A percentile compares a stretch with the other conserved stretches of the same genome.
phyloP scores from a whole-genome alignment of 2,113 vertebrate genomes.

The Mustela nigripes region DNA sequence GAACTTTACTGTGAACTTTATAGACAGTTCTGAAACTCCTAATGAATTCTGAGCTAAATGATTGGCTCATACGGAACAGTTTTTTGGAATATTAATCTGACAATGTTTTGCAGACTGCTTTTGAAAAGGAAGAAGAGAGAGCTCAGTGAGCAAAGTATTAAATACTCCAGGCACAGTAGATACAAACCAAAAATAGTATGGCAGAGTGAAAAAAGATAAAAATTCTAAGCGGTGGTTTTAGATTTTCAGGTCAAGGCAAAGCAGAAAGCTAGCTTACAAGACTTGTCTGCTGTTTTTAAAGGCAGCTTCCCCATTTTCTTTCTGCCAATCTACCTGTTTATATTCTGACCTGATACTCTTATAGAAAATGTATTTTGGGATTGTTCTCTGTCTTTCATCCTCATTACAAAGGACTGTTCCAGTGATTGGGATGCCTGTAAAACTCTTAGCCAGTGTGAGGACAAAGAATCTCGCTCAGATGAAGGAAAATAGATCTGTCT shows the following conservation, averaged over 20 bases:
- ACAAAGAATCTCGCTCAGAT: not conserved
- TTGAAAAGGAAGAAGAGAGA: slow-evolving; percentile 45
- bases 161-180: slow-evolving; percentile 23
- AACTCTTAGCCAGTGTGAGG: not conserved
- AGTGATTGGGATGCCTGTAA: not conserved
- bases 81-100: slow-evolving; percentile 30
- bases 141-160: slow-evolving; percentile 10
- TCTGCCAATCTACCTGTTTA: not conserved
- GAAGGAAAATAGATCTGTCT: not conserved
- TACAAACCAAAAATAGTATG: slow-evolving; percentile 39
- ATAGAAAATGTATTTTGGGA: slow-evolving; percentile 60
- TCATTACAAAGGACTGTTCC: slow-evolving; percentile 50
- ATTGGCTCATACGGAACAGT: not conserved
- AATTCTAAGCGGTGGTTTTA: slow-evolving; percentile 33
- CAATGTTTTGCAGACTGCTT: not conserved
- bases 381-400: slow-evolving; percentile 55
- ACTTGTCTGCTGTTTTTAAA: slow-evolving; percentile 35
- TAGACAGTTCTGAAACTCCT: not conserved
- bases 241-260: slow-evolving; percentile 38
- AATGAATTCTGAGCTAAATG: not conserved
- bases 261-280: not conserved
- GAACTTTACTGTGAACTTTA: not conserved
- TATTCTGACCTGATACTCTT: slow-evolving; percentile 57
- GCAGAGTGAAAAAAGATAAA: not conserved
- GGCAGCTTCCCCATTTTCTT: not conserved